Conservation (phyloP, 1,140 invertebrate species). For the Drosophila punjabiensis region DNA sequence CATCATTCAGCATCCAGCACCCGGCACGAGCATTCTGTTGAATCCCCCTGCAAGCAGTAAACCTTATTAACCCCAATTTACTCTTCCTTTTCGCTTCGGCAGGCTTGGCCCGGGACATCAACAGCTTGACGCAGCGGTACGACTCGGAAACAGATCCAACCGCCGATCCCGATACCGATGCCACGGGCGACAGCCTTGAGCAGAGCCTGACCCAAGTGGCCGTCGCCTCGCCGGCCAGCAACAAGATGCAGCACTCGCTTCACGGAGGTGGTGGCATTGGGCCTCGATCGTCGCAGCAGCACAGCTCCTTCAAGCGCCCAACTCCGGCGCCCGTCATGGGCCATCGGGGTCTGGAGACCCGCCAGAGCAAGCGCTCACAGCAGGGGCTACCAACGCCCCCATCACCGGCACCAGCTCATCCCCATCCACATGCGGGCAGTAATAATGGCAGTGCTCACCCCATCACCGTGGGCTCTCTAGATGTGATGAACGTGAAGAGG, state of each 20-base stretch:
- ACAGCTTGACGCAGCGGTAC: constrained; percentile 75
- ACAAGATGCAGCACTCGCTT: constrained; percentile 81
- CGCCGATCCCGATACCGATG: constrained; percentile 89
- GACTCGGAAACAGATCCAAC: constrained; percentile 88
- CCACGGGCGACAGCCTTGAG: constrained; percentile 80
- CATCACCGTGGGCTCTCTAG: constrained; percentile 92
- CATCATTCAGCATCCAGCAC: constrained; percentile 41
- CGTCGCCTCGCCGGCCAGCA: constrained; percentile 39
- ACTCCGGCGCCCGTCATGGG: constrained; percentile 87
- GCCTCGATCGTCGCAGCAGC: constrained; percentile 71
- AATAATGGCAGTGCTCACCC: constrained; percentile 71
- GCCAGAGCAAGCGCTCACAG: constrained; percentile 88
- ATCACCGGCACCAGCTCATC: constrained; percentile 29
- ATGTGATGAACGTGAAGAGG: constrained; percentile 98
- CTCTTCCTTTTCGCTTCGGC: constrained; percentile 10
- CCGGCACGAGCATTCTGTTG: constrained; percentile 57
- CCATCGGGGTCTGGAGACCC: constrained; percentile 85
- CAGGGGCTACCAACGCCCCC: constrained; percentile 83
- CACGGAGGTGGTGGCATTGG: constrained; percentile 72
- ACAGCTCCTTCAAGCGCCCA: constrained; percentile 86
- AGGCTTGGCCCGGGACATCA: constrained; percentile 82
- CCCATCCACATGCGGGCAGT: constrained; percentile 29
- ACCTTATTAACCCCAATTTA: constrained; percentile 1
- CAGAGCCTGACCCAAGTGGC: constrained; percentile 49
- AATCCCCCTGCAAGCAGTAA: not conserved